phyloP scores from a whole-genome alignment of 1,140 invertebrate species.

The Oryzaephilus surinamensis region DNA sequence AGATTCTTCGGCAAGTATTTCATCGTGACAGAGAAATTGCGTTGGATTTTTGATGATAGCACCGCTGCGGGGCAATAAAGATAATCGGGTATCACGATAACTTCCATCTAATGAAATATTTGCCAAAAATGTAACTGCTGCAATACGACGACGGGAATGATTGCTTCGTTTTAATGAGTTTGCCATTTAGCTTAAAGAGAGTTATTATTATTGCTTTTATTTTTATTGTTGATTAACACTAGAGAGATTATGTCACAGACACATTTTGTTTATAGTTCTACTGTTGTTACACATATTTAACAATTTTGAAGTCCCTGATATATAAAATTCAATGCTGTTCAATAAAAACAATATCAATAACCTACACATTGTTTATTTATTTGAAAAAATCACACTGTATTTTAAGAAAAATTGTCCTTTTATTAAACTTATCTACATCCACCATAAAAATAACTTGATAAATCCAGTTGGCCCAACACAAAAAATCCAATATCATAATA shows the following conservation, averaged over 20 bases:
- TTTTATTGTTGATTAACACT: too few relatives aligned
- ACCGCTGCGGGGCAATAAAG: conserved; percentile 42
- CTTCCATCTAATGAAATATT: conserved; percentile 91
- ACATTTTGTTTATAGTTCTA: conserved; percentile 16
- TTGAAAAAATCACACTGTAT: conserved; percentile 5
- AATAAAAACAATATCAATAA: conserved; percentile 14
- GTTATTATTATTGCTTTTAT: conserved; percentile 5
- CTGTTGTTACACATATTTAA: conserved; percentile 19
- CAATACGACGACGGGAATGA: conserved; percentile 61
- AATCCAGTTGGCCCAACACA: too few relatives aligned
- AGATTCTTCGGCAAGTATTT: conserved; percentile 38
- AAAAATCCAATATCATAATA: too few relatives aligned
- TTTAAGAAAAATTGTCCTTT: too few relatives aligned
- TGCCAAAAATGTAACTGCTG: conserved; percentile 81
- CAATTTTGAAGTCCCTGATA: conserved; percentile 9
- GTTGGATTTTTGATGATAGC: conserved; percentile 31
- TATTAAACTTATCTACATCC: too few relatives aligned
- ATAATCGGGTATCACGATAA: conserved; percentile 71
- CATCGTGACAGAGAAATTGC: conserved; percentile 23
- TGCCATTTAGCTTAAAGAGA: conserved; percentile 42
- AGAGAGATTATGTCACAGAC: conserved; percentile 21
- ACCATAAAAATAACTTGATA: too few relatives aligned
- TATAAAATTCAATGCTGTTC: conserved; percentile 15
- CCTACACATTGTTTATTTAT: conserved; percentile 12
- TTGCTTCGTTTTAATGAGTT: conserved; percentile 45